A percentile compares a stretch with the other conserved stretches of the same genome.
Evolutionary conservation across 2,888 invertebrate genomes (phyloP).

Genomic region (Nipponacmea schrenckii): DNA sequence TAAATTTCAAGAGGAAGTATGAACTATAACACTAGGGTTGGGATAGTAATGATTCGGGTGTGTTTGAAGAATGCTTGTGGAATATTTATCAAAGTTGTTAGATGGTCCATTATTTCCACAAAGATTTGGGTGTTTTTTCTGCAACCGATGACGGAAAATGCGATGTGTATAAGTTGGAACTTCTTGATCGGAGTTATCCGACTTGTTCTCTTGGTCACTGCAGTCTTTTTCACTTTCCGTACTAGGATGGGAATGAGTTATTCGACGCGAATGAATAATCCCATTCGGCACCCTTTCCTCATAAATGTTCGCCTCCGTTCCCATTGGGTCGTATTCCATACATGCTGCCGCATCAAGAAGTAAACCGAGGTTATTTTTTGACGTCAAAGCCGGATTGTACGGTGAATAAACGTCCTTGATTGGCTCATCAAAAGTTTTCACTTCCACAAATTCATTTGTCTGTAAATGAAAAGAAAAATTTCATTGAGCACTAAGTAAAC

Average conservation of each 20-base stretch:
- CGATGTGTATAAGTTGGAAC: conserved; percentile 41
- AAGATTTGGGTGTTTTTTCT: not conserved
- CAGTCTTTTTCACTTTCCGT: conserved; percentile 53
- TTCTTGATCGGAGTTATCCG: conserved; percentile 45
- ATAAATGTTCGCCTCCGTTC: conserved; percentile 30
- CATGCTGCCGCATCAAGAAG: conserved; percentile 98
- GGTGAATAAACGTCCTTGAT: not conserved
- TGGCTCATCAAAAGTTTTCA: conserved; percentile 13
- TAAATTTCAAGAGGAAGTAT: not conserved
- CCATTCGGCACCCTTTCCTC: conserved; percentile 29
- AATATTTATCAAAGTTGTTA: not conserved
- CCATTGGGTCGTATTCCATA: conserved; percentile 83
- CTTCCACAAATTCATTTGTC: conserved; percentile 36
- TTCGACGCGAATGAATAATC: conserved; percentile 20
- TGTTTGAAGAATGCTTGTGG: not conserved
- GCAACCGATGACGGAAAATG: not conserved
- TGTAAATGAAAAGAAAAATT: conserved; percentile 44
- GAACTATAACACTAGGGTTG: not conserved
- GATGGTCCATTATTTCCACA: not conserved
- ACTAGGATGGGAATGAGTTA: conserved; percentile 26
- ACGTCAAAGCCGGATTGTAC: conserved; percentile 70
- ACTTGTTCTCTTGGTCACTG: conserved; percentile 55
- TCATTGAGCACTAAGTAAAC: not conserved
- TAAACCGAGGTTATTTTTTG: conserved; percentile 94
- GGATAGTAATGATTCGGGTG: not conserved